Evolutionary conservation across 2,888 invertebrate species (phyloP), one percentile per base, ranked within the genome.

Genomic region (Caenorhabditis virilis): DNA sequence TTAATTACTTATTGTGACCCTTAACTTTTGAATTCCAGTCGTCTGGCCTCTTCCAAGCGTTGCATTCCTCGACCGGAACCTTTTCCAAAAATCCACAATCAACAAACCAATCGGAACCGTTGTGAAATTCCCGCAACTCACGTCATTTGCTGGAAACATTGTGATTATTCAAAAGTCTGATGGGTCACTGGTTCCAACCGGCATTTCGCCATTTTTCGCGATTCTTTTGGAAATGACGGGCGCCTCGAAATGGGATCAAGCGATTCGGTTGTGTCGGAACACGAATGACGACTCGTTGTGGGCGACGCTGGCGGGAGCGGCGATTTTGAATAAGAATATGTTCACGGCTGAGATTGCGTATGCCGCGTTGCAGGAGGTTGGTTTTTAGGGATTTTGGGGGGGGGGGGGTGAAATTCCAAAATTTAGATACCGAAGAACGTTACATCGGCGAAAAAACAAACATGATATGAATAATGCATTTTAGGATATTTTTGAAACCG

Each of bases 271-370:
- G 59, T 91, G 90, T 79, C 85, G 89, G 64, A 87, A 88, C 77
- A 87, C 89, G 42, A 89, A 80, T 48, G 83, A 83, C 48, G 80
- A 82, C 42, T 68, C 74, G n/a, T 85, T 95, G 16, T 98, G 97
- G 97, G 91, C 94, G 0, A 92, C 92, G 72, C 86, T 97, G 74
- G 97, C 95, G 0, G 92, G 93, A 0, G 87, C 95, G 84, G 90
- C 97, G 1, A 91, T 91, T 57, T 90, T 91, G 72, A 89, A 90
- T 64, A 90, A 90, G 83, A 91, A 95, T 78, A 85, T 94, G 52
- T 89, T 90, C 59, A 90, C 93, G 6, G 94, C 95, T 16, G 95
- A 97, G 86, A 91, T 95, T 82, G 93, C 95, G 0, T 98, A 93
- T 84, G 91, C 94, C 9, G 91, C 91, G 11, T 90, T 93, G n/a